Conservation (phyloP, 1,140 invertebrate species). For the Solenopsis fugax region DNA sequence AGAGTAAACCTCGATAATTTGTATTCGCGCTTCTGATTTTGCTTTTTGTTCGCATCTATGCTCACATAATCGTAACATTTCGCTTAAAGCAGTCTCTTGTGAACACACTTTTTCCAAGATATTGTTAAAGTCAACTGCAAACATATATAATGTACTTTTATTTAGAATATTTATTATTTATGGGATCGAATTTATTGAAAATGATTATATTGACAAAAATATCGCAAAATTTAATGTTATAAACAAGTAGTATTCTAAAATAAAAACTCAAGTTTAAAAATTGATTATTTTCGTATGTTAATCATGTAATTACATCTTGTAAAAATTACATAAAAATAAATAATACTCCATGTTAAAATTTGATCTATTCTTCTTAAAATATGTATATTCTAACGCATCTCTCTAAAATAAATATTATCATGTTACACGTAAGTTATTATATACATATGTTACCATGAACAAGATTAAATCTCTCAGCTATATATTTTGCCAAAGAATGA, state of each 20-base stretch:
- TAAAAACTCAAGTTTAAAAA: neutral
- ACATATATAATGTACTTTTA: constrained; percentile 16
- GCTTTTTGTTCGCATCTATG: constrained; percentile 83
- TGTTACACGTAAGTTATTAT: neutral
- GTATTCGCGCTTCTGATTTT: constrained; percentile 85
- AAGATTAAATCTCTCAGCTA: constrained; percentile 79
- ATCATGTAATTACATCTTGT: neutral
- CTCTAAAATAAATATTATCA: constrained; percentile 25
- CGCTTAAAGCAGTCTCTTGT: constrained; percentile 85
- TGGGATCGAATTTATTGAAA: neutral
- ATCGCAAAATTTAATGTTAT: constrained; percentile 75
- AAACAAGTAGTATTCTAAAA: no score
- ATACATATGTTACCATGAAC: constrained; percentile 76
- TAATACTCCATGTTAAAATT: neutral
- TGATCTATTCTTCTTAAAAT: neutral
- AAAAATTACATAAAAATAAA: neutral
- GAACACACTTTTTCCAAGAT: constrained; percentile 85
- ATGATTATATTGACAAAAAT: neutral
- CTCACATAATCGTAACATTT: constrained; percentile 84
- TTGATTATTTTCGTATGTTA: neutral
- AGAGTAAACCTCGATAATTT: constrained; percentile 77
- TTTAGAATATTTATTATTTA: neutral
- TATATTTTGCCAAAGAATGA: constrained; percentile 75
- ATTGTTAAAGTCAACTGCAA: constrained; percentile 87
- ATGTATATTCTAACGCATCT: neutral